Evolutionary conservation across 2,888 invertebrate genomes (phyloP).

Genomic region (Malthinus flaveolus): DNA sequence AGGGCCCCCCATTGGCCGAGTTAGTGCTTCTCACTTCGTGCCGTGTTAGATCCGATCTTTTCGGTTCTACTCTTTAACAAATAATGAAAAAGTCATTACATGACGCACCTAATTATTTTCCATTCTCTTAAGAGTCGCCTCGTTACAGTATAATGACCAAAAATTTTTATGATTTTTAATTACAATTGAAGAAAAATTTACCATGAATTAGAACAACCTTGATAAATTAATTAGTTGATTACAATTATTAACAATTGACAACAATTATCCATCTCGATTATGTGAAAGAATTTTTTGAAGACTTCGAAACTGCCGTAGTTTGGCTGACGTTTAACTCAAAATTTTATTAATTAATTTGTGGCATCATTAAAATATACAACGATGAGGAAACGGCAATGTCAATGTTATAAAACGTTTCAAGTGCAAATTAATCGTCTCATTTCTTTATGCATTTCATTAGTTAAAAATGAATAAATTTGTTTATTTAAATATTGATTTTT

Average conservation of each 20-base stretch:
- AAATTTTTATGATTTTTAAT: conserved; percentile 13
- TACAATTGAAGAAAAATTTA: conserved; percentile 4
- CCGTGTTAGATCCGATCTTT: too few relatives aligned
- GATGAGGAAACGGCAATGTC: neutral
- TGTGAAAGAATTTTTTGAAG: neutral
- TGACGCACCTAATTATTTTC: neutral
- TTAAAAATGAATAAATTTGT: too few relatives aligned
- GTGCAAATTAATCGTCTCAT: too few relatives aligned
- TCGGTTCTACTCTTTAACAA: too few relatives aligned
- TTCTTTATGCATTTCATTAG: too few relatives aligned
- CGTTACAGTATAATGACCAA: neutral
- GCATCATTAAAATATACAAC: neutral
- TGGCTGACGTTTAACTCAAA: neutral
- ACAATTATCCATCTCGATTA: conserved; percentile 8
- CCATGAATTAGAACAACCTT: conserved; percentile 14
- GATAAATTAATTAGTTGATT: conserved; percentile 16
- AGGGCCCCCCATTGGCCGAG: too few relatives aligned
- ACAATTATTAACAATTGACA: conserved; percentile 18
- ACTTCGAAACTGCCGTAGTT: too few relatives aligned
- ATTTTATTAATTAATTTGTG: conserved; percentile 1
- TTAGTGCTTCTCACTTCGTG: too few relatives aligned
- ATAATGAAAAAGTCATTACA: too few relatives aligned
- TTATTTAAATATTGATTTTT: neutral
- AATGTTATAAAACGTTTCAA: neutral
- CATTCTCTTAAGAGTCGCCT: neutral